Conservation (phyloP, 2,888 invertebrate species). For the Zeuzera pyrina region DNA sequence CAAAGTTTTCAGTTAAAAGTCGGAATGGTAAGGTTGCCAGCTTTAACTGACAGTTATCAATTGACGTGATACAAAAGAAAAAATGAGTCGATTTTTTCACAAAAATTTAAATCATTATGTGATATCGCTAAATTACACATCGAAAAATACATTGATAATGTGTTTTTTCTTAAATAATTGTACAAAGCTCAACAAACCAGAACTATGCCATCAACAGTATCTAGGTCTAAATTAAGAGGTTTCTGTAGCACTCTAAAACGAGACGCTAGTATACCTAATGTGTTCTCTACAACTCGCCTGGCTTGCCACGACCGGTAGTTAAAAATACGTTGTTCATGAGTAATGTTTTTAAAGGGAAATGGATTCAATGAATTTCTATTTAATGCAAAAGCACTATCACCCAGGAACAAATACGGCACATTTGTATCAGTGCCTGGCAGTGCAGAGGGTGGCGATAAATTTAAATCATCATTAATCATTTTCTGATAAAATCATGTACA, state of each 20-base stretch:
- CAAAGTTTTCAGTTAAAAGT: no score
- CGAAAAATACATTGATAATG: no score
- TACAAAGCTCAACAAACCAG: slow-evolving; percentile 14
- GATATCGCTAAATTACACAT: no score
- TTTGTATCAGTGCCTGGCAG: slow-evolving; percentile 1
- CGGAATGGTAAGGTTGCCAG: no score
- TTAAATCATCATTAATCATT: not conserved
- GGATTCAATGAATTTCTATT: slow-evolving; percentile 1
- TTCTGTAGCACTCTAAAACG: not conserved
- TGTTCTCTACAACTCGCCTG: no score
- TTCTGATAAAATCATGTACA: slow-evolving; percentile 1
- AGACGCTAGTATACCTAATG: no score
- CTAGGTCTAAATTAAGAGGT: slow-evolving; percentile 6
- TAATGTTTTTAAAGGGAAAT: slow-evolving; percentile 1
- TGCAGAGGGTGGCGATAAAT: not conserved
- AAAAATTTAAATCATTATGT: no score
- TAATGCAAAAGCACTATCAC: slow-evolving; percentile 2
- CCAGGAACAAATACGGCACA: slow-evolving; percentile 3
- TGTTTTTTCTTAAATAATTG: slow-evolving; percentile 12
- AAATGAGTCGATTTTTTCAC: no score
- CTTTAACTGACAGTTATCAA: no score
- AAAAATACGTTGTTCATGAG: slow-evolving; percentile 2
- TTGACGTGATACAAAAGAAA: no score
- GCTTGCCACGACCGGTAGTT: no score
- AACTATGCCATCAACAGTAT: slow-evolving; percentile 8